Conservation (phyloP, 2,797 vertebrate genomes). For the Mormyrus proboscirostris region DNA sequence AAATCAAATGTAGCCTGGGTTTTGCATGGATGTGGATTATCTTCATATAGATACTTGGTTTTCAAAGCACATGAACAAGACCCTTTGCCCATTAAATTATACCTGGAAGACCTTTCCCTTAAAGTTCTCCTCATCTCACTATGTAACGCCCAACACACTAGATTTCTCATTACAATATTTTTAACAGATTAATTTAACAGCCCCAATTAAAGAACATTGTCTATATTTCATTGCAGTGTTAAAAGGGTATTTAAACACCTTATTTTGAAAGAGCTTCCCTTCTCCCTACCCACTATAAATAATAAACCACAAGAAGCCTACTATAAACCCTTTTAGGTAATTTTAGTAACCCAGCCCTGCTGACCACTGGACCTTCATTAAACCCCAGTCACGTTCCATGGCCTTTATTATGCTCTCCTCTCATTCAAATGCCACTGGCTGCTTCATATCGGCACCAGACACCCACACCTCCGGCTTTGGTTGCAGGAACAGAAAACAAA, state of each 20-base stretch:
- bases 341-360: background rate
- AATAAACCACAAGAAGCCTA: background rate
- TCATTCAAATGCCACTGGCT: background rate
- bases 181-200: background rate
- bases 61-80: background rate
- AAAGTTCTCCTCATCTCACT: background rate
- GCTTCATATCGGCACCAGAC: background rate
- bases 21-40: background rate
- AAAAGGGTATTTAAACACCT: background rate
- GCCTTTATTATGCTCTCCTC: background rate
- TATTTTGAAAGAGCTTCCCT: background rate
- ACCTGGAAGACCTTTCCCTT: background rate
- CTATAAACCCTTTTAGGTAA: background rate
- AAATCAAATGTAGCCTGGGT: background rate
- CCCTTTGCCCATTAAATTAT: background rate
- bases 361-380: slow-evolving; percentile 1
- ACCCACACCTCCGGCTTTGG: background rate
- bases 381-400: background rate
- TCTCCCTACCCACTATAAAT: background rate
- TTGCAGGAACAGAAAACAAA: background rate
- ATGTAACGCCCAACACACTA: background rate
- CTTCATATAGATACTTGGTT: background rate
- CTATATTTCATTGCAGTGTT: background rate
- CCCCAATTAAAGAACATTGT: background rate
- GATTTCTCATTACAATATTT: background rate